Base-by-base conservation (phyloP, 92 coral and sea anemone species). In the Epizoanthus rinbou region DNA sequence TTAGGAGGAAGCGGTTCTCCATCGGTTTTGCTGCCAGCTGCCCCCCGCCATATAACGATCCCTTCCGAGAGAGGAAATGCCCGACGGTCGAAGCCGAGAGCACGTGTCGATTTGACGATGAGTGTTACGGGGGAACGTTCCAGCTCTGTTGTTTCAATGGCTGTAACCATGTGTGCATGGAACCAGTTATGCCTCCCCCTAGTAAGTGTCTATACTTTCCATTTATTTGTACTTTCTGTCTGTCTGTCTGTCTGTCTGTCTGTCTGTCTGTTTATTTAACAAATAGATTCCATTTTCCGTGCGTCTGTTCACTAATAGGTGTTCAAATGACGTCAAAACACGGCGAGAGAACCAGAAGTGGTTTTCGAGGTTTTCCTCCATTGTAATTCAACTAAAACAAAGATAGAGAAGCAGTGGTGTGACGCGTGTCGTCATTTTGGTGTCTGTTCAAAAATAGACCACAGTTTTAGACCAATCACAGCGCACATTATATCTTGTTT, bases 21-120 rank as follows among this genome's bases (percentile, higher is more conserved):
- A 23, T 21, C 45, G 80, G 82, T 4, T 78, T 62, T 5, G 71
- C 82, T 0, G 57, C 50, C 16, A 78, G 82, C 22, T 78, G 82
- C 23, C 82, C 82, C 5, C 82, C 82, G 16, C 82, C 82, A 6
- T 62, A 19, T 16, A 2, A 76, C 52, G 72, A 78, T 63, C 82
- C 82, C 19, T 19, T 1, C 24, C 58, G 82, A 39, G 59, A 62
- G 37, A 69, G 60, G 52, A 56, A 56, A 1, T 78, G 82, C 28
- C 82, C 82, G 41, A 22, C 17, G 43, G 8, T 0, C 13, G 56
- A 23, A 16, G 56, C 71, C 39, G 82, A 78, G 17, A 23, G 35
- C 9, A 78, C 71, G 5, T 78, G 82, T 78, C 70, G 82, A 15
- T 78, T 60, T 31, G 82, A 78, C 33, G 82, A 78, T 6, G 82